Conservation (phyloP, 2,888 invertebrate species). For the Eledone cirrhosa region DNA sequence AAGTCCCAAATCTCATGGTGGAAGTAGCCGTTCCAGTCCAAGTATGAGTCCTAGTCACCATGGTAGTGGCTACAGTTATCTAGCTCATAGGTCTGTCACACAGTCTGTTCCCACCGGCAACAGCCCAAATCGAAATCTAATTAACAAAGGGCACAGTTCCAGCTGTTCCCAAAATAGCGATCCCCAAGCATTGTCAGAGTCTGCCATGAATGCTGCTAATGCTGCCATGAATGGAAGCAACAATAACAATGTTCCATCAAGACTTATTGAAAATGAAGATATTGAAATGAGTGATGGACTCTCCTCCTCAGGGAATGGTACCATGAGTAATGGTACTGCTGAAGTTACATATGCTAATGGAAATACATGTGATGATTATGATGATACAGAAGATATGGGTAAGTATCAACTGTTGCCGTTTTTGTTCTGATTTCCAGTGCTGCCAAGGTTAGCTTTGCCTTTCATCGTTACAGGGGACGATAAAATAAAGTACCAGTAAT, state of each 20-base stretch:
- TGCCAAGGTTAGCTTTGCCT: too few species aligned
- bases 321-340: slow-evolving; percentile 55
- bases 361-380: slow-evolving; percentile 41
- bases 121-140: slow-evolving; percentile 54
- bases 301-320: slow-evolving; percentile 40
- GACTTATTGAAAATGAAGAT: slow-evolving; percentile 51
- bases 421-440: neutral
- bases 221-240: slow-evolving; percentile 49
- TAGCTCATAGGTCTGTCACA: slow-evolving; percentile 33
- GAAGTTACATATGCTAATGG: slow-evolving; percentile 57
- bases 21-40: slow-evolving; percentile 60
- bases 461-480: too few species aligned
- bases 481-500: too few species aligned
- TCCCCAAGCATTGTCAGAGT: slow-evolving; percentile 47
- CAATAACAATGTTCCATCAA: slow-evolving; percentile 35
- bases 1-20: slow-evolving; percentile 61
- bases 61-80: slow-evolving; percentile 30
- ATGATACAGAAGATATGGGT: slow-evolving; percentile 52
- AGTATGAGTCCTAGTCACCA: slow-evolving; percentile 64
- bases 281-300: slow-evolving; percentile 61
- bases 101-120: slow-evolving; percentile 46
- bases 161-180: slow-evolving; percentile 36
- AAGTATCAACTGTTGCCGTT: slow-evolving; percentile 31
- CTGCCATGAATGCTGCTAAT: slow-evolving; percentile 59
- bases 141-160: slow-evolving; percentile 45